These are phyloP conservation scores for Psammodynastes pulverulentus DNA, from an alignment of 2,113 vertebrate species.

Conservation along the genomic window DNA sequence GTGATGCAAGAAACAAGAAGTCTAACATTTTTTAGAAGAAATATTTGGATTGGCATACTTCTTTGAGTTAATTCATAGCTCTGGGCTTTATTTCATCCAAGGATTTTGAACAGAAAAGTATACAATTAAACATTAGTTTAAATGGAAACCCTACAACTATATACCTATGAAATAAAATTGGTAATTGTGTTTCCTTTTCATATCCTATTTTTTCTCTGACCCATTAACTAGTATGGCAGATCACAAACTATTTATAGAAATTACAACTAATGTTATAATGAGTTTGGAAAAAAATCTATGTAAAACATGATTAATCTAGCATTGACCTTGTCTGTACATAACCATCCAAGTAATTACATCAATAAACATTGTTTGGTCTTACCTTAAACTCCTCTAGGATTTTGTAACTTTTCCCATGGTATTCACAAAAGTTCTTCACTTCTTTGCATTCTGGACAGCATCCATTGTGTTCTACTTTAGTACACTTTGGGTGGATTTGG, in stretches of 20 bases:
- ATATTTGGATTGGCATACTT: background rate
- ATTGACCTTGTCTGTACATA: background rate
- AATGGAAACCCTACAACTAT: background rate
- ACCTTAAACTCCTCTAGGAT: constrained; percentile 99
- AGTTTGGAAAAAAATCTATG: background rate
- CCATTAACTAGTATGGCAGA: background rate
- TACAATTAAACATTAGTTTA: background rate
- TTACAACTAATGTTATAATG: background rate
- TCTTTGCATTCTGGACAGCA: constrained; percentile 99
- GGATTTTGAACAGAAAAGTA: background rate
- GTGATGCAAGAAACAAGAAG: background rate
- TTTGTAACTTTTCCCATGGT: constrained; percentile 95
- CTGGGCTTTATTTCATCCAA: background rate
- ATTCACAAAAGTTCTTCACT: constrained; percentile 99
- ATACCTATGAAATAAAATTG: background rate
- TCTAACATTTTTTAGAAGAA: fast-evolving
- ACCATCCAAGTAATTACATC: background rate
- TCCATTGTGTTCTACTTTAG: constrained; percentile 98
- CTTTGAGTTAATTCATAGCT: background rate
- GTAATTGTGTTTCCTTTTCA: background rate
- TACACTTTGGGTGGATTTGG: constrained; percentile 98
- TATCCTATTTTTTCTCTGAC: background rate
- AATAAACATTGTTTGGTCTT: constrained; percentile 55
- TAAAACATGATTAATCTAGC: background rate
- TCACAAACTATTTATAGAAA: background rate